Evolutionary conservation across 2,888 invertebrate genomes (phyloP).

Genomic region (Epistrophe grossulariae): DNA sequence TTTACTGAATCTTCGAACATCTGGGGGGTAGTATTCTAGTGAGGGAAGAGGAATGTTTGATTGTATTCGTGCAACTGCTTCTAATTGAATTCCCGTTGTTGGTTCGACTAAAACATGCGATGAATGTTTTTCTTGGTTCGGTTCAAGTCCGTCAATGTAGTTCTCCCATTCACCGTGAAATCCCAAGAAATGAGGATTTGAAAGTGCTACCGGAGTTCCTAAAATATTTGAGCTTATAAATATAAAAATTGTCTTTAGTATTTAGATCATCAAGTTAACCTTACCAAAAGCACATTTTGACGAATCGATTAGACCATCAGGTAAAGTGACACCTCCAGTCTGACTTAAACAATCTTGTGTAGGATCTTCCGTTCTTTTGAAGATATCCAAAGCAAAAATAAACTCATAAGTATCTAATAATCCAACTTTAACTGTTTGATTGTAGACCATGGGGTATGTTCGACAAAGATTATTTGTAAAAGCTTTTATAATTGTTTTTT

Average conservation of each 20-base stretch:
- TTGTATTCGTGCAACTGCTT: conserved; percentile 57
- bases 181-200: conserved; percentile 89
- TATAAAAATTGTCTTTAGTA: no score
- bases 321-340: conserved; percentile 83
- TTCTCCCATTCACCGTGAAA: conserved; percentile 80
- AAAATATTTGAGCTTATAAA: conserved; percentile 68
- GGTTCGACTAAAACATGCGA: conserved; percentile 89
- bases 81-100: conserved; percentile 87
- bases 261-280: not conserved
- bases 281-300: conserved; percentile 88
- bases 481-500: conserved; percentile 41
- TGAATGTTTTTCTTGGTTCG: conserved; percentile 86
- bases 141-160: conserved; percentile 87
- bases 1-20: conserved; percentile 84
- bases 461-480: conserved; percentile 64
- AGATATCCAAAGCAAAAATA: conserved; percentile 46
- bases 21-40: conserved; percentile 78
- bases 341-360: conserved; percentile 45
- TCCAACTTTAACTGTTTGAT: conserved; percentile 47
- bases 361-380: conserved; percentile 49
- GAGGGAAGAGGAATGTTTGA: conserved; percentile 54
- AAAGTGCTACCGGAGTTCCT: conserved; percentile 89
- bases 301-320: conserved; percentile 87
- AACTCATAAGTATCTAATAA: conserved; percentile 55
- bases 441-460: conserved; percentile 65